Percentiles rank a stretch among this genome's conserved stretches.
These are phyloP conservation scores for Pipa parva DNA, from an alignment of 2,113 vertebrate genomes.

Conservation along the genomic window DNA sequence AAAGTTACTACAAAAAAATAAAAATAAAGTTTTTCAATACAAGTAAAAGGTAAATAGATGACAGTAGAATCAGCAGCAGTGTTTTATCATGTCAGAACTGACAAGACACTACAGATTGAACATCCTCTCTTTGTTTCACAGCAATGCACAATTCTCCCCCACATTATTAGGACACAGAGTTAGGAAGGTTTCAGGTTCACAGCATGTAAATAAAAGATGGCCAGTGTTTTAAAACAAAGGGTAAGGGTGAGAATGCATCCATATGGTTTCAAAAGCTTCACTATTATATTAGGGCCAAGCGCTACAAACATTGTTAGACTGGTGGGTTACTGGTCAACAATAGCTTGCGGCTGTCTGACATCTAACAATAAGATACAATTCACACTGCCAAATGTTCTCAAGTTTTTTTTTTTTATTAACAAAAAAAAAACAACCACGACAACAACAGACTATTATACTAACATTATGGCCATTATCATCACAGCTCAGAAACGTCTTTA, in stretches of 20 bases:
- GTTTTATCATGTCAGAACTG: neutral
- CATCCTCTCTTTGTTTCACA: neutral
- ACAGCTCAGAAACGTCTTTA: too few relatives aligned
- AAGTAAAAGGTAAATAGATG: too few relatives aligned
- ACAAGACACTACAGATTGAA: conserved; percentile 14
- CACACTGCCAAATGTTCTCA: too few relatives aligned
- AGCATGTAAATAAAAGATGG: conserved; percentile 16
- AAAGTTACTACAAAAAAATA: too few relatives aligned
- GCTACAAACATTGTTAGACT: neutral
- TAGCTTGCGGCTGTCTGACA: too few relatives aligned
- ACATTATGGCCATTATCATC: too few relatives aligned
- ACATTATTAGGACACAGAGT: conserved; percentile 15
- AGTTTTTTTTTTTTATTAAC: too few relatives aligned
- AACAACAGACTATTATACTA: too few relatives aligned
- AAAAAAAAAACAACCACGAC: too few relatives aligned
- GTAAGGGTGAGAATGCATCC: neutral
- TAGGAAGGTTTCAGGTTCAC: conserved; percentile 15
- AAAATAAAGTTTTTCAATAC: too few relatives aligned
- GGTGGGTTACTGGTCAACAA: neutral
- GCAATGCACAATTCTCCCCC: neutral
- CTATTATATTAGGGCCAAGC: neutral
- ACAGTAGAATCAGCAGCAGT: too few relatives aligned
- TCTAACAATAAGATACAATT: too few relatives aligned
- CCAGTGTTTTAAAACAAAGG: conserved; percentile 10
- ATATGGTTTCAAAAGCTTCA: neutral